Conservation (phyloP, 2,888 invertebrate genomes). For the Agonopterix alstromeriana region DNA sequence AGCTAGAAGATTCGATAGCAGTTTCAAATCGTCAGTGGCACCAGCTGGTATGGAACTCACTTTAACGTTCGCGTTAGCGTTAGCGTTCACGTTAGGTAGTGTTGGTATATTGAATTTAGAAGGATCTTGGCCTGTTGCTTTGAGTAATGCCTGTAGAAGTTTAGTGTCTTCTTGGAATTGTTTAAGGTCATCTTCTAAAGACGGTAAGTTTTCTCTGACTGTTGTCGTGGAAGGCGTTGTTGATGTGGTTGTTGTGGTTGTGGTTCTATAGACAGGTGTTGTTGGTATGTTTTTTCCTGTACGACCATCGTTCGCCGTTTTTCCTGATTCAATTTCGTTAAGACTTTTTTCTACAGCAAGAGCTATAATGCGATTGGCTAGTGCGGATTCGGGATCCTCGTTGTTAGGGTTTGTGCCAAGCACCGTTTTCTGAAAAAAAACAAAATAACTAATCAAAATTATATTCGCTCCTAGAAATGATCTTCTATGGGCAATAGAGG, state of each 20-base stretch:
- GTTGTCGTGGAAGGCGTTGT: constrained; percentile 43
- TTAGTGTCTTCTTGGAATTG: constrained; percentile 70
- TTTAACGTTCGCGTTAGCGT: constrained; percentile 19
- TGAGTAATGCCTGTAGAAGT: constrained; percentile 60
- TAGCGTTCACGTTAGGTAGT: constrained; percentile 34
- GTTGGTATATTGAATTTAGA: constrained; percentile 64
- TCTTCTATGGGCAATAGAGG: too few relatives aligned
- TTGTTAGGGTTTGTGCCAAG: constrained; percentile 48
- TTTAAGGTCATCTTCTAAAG: constrained; percentile 65
- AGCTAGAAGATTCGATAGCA: constrained; percentile 53
- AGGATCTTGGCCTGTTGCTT: constrained; percentile 67
- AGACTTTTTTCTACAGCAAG: constrained; percentile 71
- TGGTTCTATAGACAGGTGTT: constrained; percentile 19
- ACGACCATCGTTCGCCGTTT: constrained; percentile 32
- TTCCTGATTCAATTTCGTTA: constrained; percentile 55
- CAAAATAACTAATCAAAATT: neutral
- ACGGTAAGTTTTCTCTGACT: constrained; percentile 35
- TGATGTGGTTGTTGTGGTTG: constrained; percentile 37
- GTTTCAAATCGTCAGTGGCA: constrained; percentile 42
- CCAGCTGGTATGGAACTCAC: constrained; percentile 43
- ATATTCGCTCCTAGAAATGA: too few relatives aligned
- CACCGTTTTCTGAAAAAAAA: constrained; percentile 60
- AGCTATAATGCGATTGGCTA: constrained; percentile 74
- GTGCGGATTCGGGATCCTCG: constrained; percentile 62
- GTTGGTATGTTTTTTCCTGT: constrained; percentile 42